Evolutionary conservation across 2,113 vertebrate genomes (phyloP).

Genomic region (Raja brachyura): DNA sequence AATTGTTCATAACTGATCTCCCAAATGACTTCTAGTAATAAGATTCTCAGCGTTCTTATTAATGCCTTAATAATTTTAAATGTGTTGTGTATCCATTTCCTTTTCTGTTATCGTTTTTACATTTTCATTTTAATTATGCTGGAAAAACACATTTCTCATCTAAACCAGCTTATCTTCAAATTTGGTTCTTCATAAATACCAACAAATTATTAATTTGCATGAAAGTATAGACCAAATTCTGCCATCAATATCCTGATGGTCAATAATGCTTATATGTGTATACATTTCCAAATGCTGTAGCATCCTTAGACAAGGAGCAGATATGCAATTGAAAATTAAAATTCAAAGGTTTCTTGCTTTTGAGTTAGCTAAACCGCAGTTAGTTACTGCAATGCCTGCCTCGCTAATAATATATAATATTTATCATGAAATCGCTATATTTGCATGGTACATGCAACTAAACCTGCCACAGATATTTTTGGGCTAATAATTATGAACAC

Average conservation of each 20-base stretch:
- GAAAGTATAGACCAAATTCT: neutral
- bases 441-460: neutral
- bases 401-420: neutral
- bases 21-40: neutral
- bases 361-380: too few relatives aligned
- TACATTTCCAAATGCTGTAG: neutral
- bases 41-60: neutral
- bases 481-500: neutral
- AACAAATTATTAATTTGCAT: neutral
- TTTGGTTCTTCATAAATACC: neutral
- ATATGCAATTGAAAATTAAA: neutral
- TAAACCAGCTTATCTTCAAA: neutral
- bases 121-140: neutral
- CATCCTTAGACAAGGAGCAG: neutral
- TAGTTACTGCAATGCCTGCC: neutral
- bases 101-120: neutral
- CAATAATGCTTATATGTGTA: neutral
- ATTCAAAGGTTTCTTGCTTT: neutral
- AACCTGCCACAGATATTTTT: neutral
- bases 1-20: neutral
- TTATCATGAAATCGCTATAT: neutral
- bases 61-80: conserved; percentile 20
- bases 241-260: neutral
- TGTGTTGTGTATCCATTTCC: neutral
- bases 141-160: neutral